phyloP scores from a whole-genome alignment of 2,797 vertebrate species.

The Falco cherrug region DNA sequence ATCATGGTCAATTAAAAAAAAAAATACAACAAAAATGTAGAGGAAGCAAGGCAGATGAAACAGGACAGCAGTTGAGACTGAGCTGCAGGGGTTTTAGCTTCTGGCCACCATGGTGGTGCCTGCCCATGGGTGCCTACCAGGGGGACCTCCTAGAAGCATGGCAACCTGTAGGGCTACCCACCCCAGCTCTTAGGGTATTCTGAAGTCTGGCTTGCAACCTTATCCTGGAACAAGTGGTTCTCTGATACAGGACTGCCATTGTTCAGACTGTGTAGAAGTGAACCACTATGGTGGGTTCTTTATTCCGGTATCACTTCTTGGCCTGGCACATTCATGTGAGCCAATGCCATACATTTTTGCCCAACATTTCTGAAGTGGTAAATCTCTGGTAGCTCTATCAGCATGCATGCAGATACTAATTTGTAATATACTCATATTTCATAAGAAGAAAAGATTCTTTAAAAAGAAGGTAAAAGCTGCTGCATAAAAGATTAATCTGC shows the following conservation, averaged over 20 bases:
- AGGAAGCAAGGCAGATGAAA: neutral
- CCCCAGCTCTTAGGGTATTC: neutral
- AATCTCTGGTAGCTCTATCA: neutral
- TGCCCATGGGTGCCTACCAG: neutral
- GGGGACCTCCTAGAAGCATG: neutral
- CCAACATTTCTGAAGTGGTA: neutral
- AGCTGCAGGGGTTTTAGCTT: neutral
- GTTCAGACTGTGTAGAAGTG: accelerated
- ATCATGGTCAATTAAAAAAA: neutral
- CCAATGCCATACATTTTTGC: neutral
- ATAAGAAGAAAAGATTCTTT: neutral
- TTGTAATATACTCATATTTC: neutral
- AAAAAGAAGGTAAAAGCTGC: constrained; percentile 54
- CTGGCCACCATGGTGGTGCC: accelerated
- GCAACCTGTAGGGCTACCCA: neutral
- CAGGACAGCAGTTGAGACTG: neutral
- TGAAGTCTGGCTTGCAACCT: neutral
- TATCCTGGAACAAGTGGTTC: neutral
- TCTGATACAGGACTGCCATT: neutral
- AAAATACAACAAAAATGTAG: neutral
- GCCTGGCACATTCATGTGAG: neutral
- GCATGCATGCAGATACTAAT: neutral
- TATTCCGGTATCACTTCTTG: neutral
- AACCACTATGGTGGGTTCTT: neutral
- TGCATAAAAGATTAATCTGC: constrained; percentile 70